Percentiles rank a stretch among this genome's conserved stretches.
phyloP scores from a whole-genome alignment of 2,113 vertebrate species.

The Mixornis gularis region DNA sequence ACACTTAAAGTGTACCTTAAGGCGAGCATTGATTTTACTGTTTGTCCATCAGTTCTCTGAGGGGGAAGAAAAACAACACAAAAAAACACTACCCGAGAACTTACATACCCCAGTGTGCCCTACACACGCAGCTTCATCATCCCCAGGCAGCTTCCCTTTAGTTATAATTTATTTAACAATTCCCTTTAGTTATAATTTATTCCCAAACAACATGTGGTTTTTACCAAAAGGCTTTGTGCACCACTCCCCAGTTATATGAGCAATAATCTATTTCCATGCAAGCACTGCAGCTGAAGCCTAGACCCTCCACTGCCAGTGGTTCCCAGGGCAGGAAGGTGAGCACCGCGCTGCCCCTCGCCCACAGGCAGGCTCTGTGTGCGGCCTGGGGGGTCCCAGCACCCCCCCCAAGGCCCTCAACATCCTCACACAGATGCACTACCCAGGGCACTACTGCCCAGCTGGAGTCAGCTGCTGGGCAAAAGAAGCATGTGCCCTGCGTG shows the following conservation, averaged over 20 bases:
- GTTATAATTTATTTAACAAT: neutral
- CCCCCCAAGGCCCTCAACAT: neutral
- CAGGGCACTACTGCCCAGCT: neutral
- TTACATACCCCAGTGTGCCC: neutral
- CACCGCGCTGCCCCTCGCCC: accelerated
- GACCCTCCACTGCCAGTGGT: neutral
- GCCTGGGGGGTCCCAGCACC: neutral
- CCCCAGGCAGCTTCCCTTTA: neutral
- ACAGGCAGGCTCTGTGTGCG: accelerated
- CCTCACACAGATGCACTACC: neutral
- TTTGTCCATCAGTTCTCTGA: neutral
- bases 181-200: neutral
- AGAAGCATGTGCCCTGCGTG: neutral
- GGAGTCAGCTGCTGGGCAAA: neutral
- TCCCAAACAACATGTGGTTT: neutral
- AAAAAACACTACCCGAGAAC: neutral
- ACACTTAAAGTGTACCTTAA: neutral
- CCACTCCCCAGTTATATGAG: neutral
- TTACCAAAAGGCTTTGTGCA: neutral
- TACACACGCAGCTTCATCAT: neutral
- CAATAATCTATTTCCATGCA: neutral
- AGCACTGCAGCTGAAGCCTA: neutral
- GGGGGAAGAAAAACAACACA: neutral
- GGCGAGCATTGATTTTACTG: neutral
- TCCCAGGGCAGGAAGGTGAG: neutral